A percentile compares a stretch with the other conserved stretches of the same genome.
phyloP scores from a whole-genome alignment of 2,888 invertebrate species.

The Nudaria mundana region DNA sequence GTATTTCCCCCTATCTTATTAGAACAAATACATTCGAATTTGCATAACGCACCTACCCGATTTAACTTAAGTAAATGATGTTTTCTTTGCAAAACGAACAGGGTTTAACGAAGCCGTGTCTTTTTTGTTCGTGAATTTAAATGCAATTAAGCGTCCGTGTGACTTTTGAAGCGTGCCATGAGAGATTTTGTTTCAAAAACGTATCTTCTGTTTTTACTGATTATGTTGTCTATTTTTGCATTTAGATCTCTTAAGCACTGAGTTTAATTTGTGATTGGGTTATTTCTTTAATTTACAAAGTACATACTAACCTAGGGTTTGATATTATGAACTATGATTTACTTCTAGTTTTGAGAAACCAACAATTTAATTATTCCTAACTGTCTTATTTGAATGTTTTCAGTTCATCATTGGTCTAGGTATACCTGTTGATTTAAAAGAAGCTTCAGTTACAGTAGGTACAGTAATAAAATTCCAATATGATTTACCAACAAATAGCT shows the following conservation, averaged over 20 bases:
- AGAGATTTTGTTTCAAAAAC: constrained; percentile 36
- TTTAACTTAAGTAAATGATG: constrained; percentile 71
- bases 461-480: constrained; percentile 86
- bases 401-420: constrained; percentile 86
- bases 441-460: constrained; percentile 83
- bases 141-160: constrained; percentile 68
- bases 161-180: constrained; percentile 50
- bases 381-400: constrained; percentile 28
- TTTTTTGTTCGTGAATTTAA: constrained; percentile 74
- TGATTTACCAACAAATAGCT: constrained; percentile 83
- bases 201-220: constrained; percentile 16
- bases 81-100: constrained; percentile 66
- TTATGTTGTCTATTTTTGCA: constrained; percentile 19
- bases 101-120: constrained; percentile 70
- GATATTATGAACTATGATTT: too few relatives aligned
- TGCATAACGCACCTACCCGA: constrained; percentile 58
- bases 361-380: too few relatives aligned
- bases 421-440: constrained; percentile 83
- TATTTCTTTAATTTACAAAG: too few relatives aligned
- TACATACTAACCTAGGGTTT: too few relatives aligned
- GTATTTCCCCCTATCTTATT: constrained; percentile 54
- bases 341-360: too few relatives aligned
- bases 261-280: too few relatives aligned
- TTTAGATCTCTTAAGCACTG: constrained; percentile 1
- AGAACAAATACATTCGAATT: constrained; percentile 53